Percentiles rank a stretch among this genome's conserved stretches.
Evolutionary conservation across 2,888 invertebrate genomes (phyloP).

Genomic region (Sphinx pinastri): DNA sequence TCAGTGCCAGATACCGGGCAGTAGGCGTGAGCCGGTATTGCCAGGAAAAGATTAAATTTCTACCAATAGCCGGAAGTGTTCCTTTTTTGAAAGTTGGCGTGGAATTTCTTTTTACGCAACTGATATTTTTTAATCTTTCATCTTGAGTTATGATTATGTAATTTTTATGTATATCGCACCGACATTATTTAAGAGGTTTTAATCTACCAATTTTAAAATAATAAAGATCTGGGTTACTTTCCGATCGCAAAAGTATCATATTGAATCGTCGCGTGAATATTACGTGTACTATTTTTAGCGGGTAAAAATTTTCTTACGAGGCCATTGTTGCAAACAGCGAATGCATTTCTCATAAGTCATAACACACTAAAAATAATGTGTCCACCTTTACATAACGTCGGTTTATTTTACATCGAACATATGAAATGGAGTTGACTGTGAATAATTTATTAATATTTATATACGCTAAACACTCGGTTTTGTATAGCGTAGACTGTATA

Average conservation of each 20-base stretch:
- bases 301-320: slow-evolving; percentile 53
- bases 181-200: too few species aligned
- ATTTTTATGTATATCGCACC: not conserved
- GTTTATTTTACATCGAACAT: slow-evolving; percentile 5
- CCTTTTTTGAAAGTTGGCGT: not conserved
- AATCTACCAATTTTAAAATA: too few species aligned
- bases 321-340: slow-evolving; percentile 45
- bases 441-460: not conserved
- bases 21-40: slow-evolving; percentile 23
- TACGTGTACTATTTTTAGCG: slow-evolving; percentile 50
- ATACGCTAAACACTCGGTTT: too few species aligned
- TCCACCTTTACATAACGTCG: not conserved
- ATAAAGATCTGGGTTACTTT: not conserved
- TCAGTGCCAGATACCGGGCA: slow-evolving; percentile 50
- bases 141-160: not conserved
- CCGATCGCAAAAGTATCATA: not conserved
- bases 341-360: slow-evolving; percentile 32
- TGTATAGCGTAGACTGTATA: too few species aligned
- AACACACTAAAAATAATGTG: slow-evolving; percentile 27
- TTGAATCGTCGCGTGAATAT: not conserved
- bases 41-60: slow-evolving; percentile 18
- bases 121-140: not conserved
- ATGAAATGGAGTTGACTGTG: not conserved
- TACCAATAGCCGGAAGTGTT: slow-evolving; percentile 1
- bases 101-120: not conserved